Evolutionary conservation across 1,140 invertebrate genomes (phyloP).

Genomic region (Archivesica marissinica): DNA sequence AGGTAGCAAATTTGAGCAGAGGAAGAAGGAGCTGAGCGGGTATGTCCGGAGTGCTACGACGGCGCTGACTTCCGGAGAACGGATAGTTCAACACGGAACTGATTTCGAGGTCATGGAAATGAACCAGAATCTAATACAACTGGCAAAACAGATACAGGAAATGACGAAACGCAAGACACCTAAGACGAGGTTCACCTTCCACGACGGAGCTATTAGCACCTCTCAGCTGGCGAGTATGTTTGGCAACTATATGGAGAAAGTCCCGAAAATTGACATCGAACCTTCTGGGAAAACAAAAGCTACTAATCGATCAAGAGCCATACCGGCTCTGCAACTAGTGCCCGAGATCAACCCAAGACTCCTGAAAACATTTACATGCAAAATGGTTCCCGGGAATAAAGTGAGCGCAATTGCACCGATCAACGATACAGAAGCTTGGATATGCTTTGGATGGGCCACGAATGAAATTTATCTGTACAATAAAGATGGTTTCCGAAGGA

Average conservation of each 20-base stretch:
- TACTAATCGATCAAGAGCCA: not conserved
- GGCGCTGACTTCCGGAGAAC: slow-evolving; percentile 29
- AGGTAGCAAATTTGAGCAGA: not conserved
- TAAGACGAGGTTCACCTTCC: not conserved
- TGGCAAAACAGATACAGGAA: slow-evolving; percentile 39
- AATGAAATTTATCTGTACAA: slow-evolving; percentile 60
- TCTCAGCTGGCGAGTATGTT: slow-evolving; percentile 35
- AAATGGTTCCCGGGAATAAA: slow-evolving; percentile 49
- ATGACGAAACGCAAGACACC: slow-evolving; percentile 26
- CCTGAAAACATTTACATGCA: slow-evolving; percentile 49
- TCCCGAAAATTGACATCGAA: not conserved
- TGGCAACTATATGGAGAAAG: slow-evolving; percentile 25
- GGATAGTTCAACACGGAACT: slow-evolving; percentile 17
- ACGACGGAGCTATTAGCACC: slow-evolving; percentile 19
- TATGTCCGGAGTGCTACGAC: slow-evolving; percentile 40
- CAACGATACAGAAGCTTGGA: slow-evolving; percentile 50
- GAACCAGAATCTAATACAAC: slow-evolving; percentile 27
- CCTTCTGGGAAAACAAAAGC: not conserved
- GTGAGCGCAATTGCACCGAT: slow-evolving; percentile 58
- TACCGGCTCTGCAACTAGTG: slow-evolving; percentile 44
- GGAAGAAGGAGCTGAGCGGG: slow-evolving; percentile 20
- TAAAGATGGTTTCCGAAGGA: slow-evolving; percentile 50
- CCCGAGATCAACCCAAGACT: slow-evolving; percentile 40
- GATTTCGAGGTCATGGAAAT: slow-evolving; percentile 60
- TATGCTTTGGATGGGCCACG: slow-evolving; percentile 60